Conservation (phyloP, 2,888 invertebrate species). For the Selenia dentaria region DNA sequence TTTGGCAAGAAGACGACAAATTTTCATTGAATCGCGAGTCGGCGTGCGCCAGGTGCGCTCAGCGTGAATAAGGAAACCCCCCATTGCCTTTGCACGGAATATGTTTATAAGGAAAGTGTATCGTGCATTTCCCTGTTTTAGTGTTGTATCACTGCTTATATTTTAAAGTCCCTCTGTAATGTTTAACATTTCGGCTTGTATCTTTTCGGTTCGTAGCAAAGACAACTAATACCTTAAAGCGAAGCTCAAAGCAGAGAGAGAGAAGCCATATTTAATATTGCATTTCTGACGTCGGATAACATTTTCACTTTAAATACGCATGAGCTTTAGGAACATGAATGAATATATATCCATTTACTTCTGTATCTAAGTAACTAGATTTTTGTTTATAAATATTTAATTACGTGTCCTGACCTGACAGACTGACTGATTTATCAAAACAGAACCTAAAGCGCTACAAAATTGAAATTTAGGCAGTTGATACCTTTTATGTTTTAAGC, state of each 20-base stretch:
- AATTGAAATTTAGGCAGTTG: no score
- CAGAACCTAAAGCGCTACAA: no score
- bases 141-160: constrained; percentile 57
- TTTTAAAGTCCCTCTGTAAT: constrained; percentile 50
- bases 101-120: constrained; percentile 67
- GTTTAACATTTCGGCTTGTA: constrained; percentile 49
- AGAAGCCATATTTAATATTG: constrained; percentile 28
- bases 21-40: constrained; percentile 65
- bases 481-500: no score
- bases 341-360: no score
- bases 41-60: constrained; percentile 59
- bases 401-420: no score
- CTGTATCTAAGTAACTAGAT: no score
- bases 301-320: constrained; percentile 30
- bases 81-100: constrained; percentile 54
- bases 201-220: constrained; percentile 36
- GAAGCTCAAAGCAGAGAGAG: constrained; percentile 26
- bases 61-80: constrained; percentile 66
- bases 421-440: no score
- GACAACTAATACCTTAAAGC: constrained; percentile 33
- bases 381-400: no score
- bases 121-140: constrained; percentile 47
- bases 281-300: constrained; percentile 25
- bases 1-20: constrained; percentile 71
- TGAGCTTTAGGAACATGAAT: not conserved